Percentiles rank a stretch among this genome's conserved stretches.
These are phyloP conservation scores for Polymixis lichenea DNA, from an alignment of 2,888 invertebrate species.

Conservation along the genomic window DNA sequence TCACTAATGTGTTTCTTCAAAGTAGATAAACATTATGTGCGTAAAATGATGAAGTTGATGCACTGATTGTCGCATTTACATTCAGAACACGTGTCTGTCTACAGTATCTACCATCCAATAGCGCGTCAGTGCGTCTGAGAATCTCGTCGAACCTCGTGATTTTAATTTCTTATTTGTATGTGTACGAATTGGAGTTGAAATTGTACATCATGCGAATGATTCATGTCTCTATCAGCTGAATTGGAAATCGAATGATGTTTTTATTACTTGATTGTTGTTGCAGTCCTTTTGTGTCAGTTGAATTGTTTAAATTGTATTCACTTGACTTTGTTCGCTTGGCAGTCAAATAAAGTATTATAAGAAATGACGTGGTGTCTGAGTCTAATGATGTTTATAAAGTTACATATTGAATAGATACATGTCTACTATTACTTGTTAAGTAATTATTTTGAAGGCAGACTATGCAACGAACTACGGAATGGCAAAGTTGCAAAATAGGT, in stretches of 20 bases:
- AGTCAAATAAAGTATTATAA: conserved; percentile 30
- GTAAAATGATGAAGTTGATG: conserved; percentile 65
- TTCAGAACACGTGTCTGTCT: conserved; percentile 56
- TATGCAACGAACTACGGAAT: neutral
- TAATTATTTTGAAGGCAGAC: neutral
- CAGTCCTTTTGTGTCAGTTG: conserved; percentile 40
- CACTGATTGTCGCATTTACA: conserved; percentile 59
- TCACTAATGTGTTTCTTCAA: conserved; percentile 42
- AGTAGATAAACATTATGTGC: conserved; percentile 62
- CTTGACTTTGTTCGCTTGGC: conserved; percentile 15
- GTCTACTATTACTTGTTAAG: neutral
- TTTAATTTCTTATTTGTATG: conserved; percentile 61
- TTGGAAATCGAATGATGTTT: conserved; percentile 51
- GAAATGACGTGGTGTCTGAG: conserved; percentile 1
- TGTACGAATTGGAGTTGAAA: conserved; percentile 50
- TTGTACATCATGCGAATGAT: conserved; percentile 53
- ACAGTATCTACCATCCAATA: conserved; percentile 57
- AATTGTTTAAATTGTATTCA: conserved; percentile 51
- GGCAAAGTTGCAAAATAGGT: neutral
- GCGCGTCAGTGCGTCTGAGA: conserved; percentile 67
- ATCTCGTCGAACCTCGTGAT: conserved; percentile 62
- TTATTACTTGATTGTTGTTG: conserved; percentile 53
- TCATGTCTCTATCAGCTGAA: conserved; percentile 58
- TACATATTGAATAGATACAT: neutral
- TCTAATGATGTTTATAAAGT: conserved; percentile 9